phyloP scores from a whole-genome alignment of 2,888 invertebrate genomes.

The Acanthosepion pharaonis region DNA sequence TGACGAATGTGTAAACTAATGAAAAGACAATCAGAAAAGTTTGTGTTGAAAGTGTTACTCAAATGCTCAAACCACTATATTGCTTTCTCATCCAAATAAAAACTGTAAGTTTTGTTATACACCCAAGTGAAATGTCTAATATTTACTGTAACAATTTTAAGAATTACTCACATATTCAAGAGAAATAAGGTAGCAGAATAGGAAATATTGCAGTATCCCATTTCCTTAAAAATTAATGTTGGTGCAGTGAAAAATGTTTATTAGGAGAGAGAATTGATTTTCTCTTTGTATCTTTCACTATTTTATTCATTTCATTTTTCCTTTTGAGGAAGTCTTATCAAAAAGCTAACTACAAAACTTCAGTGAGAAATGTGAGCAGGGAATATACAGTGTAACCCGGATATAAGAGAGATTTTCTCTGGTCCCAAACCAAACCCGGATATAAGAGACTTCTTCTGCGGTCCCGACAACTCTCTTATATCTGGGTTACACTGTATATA shows the following conservation, averaged over 20 bases:
- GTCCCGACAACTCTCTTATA: no score
- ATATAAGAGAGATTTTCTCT: no score
- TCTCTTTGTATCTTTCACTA: neutral
- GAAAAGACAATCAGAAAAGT: no score
- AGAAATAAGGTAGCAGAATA: neutral
- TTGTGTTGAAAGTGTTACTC: no score
- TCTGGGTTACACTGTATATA: no score
- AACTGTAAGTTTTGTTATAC: neutral
- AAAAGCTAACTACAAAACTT: neutral
- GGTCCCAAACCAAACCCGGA: no score
- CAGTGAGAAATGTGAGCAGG: neutral
- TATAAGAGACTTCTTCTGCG: no score
- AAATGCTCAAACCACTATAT: neutral
- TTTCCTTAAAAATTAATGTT: neutral
- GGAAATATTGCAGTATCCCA: neutral
- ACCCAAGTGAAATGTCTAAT: neutral
- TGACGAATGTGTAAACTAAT: neutral
- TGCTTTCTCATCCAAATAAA: neutral
- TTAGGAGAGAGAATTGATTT: neutral
- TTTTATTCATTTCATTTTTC: neutral
- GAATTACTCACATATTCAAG: neutral
- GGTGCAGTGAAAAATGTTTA: constrained; percentile 34
- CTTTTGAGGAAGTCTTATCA: neutral
- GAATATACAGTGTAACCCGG: no score
- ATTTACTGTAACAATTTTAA: constrained; percentile 1